These are phyloP conservation scores for Drosophila melanocephala DNA, from an alignment of 2,888 invertebrate genomes.

Conservation along the genomic window DNA sequence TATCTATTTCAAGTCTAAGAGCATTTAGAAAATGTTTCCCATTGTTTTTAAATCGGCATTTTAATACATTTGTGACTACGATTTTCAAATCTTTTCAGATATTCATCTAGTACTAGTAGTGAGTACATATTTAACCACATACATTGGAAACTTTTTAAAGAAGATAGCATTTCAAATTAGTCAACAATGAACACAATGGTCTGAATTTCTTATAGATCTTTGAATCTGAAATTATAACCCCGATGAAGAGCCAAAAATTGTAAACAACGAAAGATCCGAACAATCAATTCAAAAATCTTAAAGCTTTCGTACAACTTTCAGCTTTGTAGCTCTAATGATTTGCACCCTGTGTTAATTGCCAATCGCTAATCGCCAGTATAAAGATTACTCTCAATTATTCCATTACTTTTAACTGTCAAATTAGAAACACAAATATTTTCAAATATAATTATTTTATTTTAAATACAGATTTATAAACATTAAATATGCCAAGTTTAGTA, in stretches of 20 bases:
- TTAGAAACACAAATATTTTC: neutral
- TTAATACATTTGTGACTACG: neutral
- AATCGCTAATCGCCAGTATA: neutral
- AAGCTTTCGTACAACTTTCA: neutral
- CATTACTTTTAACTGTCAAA: neutral
- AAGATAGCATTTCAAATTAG: neutral
- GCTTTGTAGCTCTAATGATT: neutral
- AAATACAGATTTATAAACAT: slow-evolving; percentile 1
- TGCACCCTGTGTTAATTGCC: neutral
- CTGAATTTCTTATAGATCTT: neutral
- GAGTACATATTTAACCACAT: neutral
- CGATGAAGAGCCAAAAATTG: accelerated
- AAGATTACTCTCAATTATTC: neutral
- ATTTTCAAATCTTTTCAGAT: neutral
- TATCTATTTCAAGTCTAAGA: neutral
- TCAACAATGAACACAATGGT: neutral
- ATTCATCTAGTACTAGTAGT: neutral
- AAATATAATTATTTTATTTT: neutral
- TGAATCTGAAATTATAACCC: neutral
- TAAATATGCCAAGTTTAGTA: slow-evolving; percentile 1
- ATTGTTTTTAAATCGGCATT: neutral
- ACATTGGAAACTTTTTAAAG: neutral
- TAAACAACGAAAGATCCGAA: neutral
- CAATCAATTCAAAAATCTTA: neutral
- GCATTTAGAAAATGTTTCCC: neutral